Base-by-base conservation (phyloP, 2,797 vertebrate species). In the Cossypha heuglini region DNA sequence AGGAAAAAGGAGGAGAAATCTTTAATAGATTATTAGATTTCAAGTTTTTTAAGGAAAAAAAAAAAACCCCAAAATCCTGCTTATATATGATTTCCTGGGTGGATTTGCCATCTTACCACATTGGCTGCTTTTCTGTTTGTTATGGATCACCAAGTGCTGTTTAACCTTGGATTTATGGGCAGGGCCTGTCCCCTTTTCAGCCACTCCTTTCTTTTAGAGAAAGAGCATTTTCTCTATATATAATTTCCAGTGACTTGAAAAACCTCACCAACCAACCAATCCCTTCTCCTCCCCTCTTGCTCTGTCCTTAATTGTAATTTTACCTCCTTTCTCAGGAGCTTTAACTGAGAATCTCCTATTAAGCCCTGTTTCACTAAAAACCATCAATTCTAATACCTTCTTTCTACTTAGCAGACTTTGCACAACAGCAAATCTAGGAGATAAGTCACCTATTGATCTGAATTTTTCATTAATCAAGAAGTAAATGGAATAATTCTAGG, bases 401-500 rank as follows among this genome's bases (percentile, higher is more conserved):
- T 88, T 95, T 86, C 61, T 92, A 95, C 94, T 94, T 91, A 94
- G 61, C 58, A 88, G 81, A 69, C 91, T 93, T 93, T 97, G 49
- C 25, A 94, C 61, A 95, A 78, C 84, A 87, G 67, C 81, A 94
- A 63, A 82, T 87, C 64, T 68, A 76, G 59, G 42, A 75, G 61
- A 78, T 93, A 95, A 86, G 35, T 74, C 62, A 94, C 25, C 71
- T 73, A 92, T 93, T 91, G 79, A 92, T 90, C 51, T 94, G 55
- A 94, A 51, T 64, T 90, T 84, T 91, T 91, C 72, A 86, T 86
- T 94, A 82, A 90, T 84, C 54, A 92, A 69, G 79, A 92, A 92
- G 69, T n/a, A 95, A 92, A 78, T 63, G 13, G 71, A 93, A 87
- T 94, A 85, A 85, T 91, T 72, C 19, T 73, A 77, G 54, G 35